Evolutionary conservation across 2,113 vertebrate species (phyloP), one percentile per base, ranked within the genome.

Genomic region (Chionis minor): DNA sequence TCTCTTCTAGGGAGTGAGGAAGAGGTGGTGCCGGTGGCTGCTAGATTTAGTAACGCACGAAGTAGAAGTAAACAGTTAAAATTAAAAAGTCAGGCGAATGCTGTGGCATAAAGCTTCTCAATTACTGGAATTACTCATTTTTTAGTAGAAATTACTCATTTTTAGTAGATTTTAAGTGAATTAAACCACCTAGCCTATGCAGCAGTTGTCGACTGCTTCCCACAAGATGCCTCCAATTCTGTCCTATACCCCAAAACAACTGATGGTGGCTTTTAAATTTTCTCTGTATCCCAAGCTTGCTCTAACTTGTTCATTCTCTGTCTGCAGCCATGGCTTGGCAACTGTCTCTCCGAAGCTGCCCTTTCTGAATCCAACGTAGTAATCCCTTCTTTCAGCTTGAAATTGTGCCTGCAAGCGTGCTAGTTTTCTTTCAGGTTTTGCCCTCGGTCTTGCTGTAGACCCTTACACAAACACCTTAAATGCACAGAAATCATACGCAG

Each of bases 51-150:
- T 78, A 94, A 66, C 6, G 14, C 0, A 0, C 4, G 1, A 65
- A 91, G 81, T 58, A 70, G 54, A 94, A 91, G 59, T 38, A 96
- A 95, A 86, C n/a, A 66, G 67, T 70, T 62, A 81, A 92, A 56
- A 65, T 84, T 86, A 91, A 94, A 18, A 69, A 90, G n/a, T 22
- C 62, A 77, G 26, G 71, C 40, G 12, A 73, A 83, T 74, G 20
- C 38, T 67, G 16, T 70, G 72, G 33, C 32, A 47, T 80, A 66
- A 77, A 52, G 18, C 32, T 92, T 65, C 28, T 27, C 81, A 90
- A 2, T 80, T 91, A 19, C 33, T 66, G 45, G 35, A 69, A 75
- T 87, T 80, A 58, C 52, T 71, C 4, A 51, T 85, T 74, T 74
- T 94, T 84, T 44, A 33, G 58, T 59, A 49, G 30, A 26, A 69